Evolutionary conservation across 2,113 vertebrate genomes (phyloP).

Genomic region (Trochalopteron elliotii): DNA sequence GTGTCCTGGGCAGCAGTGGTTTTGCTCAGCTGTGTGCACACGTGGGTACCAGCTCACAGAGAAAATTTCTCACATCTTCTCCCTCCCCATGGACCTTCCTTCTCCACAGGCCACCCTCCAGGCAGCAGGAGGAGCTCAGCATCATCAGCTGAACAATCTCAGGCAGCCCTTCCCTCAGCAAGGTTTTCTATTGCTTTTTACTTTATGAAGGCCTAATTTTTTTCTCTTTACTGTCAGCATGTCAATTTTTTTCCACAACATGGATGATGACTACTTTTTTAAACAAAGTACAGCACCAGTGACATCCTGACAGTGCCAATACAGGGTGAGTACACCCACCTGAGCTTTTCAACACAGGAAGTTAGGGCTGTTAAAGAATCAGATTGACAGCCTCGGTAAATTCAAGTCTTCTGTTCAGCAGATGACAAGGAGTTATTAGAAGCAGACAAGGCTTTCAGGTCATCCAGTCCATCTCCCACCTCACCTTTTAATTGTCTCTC

Average conservation of each 20-base stretch:
- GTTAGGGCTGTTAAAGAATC: not conserved
- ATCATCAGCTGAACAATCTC: not conserved
- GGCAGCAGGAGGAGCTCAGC: not conserved
- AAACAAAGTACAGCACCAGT: not conserved
- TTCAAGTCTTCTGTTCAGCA: conserved; percentile 1
- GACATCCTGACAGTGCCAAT: conserved; percentile 50
- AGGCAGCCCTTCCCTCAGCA: not conserved
- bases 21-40: not conserved
- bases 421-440: conserved; percentile 17
- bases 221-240: conserved; percentile 39
- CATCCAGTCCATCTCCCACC: conserved; percentile 32
- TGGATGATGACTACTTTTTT: conserved; percentile 21
- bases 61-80: not conserved
- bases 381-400: conserved; percentile 44
- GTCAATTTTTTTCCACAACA: not conserved
- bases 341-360: conserved; percentile 15
- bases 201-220: not conserved
- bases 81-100: not conserved
- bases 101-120: fast-evolving
- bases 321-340: conserved; percentile 27
- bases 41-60: not conserved
- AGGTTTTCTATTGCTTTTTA: not conserved
- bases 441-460: conserved; percentile 44
- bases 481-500: conserved; percentile 64
- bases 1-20: not conserved